Base-by-base conservation (phyloP, 2,797 vertebrate genomes). In the Phaenicophaeus curvirostris region DNA sequence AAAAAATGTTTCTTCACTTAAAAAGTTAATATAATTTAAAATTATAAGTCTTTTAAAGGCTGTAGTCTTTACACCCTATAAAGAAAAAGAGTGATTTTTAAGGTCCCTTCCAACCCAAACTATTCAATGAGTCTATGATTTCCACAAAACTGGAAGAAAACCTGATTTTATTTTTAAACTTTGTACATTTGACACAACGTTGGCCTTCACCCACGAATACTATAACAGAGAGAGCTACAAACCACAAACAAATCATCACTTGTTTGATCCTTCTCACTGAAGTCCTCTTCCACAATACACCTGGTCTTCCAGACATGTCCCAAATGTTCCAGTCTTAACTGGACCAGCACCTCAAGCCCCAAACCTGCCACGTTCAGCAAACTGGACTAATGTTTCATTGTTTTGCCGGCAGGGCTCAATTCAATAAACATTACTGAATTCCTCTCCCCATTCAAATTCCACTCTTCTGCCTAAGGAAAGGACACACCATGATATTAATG, bases 341-440 rank as follows among this genome's bases (percentile, higher is more conserved):
- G 13, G 24, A 24, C 11, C 24, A 68, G 28, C 17, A 37, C 12
- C 8, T 6, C 23, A 44, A 89, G 18, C 11, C 62, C 53, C 30
- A 82, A 4, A 69, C 5, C 8, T 41, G 37, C 20, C 1, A 1
- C 3, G 0, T 53, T 44, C 51, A 65, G n/a, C 63, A 53, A 30
- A 62, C 7, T 46, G 44, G 37, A 25, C 39, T 18, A 24, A 31
- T 3, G 1, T 24, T 33, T 15, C n/a, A 3, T 31, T 63, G 57
- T 11, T 39, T 28, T 11, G 3, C 41, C 37, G n/a, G 31, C 42
- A 42, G 35, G 39, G 15, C 53, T 72, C 71, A 42, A 8, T 17
- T 41, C 46, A 66, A 41, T 6, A 59, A 53, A 25, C 1, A 1
- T 33, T 16, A 37, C 17, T 17, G 13, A 67, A 35, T 15, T 33